phyloP scores from a whole-genome alignment of 2,113 vertebrate genomes.

The Albula goreensis region DNA sequence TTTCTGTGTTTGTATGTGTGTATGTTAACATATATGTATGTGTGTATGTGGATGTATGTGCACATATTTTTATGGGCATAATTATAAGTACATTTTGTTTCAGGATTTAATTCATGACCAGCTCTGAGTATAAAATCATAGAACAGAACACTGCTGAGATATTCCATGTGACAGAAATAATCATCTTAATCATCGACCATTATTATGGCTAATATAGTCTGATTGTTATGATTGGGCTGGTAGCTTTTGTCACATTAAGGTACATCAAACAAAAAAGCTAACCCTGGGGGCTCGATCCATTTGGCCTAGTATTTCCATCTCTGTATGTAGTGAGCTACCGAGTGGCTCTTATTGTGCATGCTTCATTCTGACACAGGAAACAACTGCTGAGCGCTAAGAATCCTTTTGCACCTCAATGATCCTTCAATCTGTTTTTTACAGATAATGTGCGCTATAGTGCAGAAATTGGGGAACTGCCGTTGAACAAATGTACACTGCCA shows the following conservation, averaged over 20 bases:
- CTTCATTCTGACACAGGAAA: background rate
- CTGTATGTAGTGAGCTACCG: background rate
- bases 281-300: background rate
- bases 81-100: constrained; percentile 27
- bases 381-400: background rate
- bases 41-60: background rate
- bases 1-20: constrained; percentile 20
- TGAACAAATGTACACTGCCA: background rate
- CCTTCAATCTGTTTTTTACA: constrained; percentile 19
- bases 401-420: constrained; percentile 1
- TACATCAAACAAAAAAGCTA: background rate
- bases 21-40: constrained; percentile 26
- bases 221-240: constrained; percentile 33
- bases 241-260: constrained; percentile 1
- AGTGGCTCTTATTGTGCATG: constrained; percentile 14
- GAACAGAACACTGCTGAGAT: constrained; percentile 11
- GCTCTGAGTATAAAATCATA: constrained; percentile 18
- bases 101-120: constrained; percentile 52
- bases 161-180: constrained; percentile 34
- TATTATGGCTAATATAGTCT: constrained; percentile 54
- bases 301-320: background rate
- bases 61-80: background rate
- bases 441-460: background rate
- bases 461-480: constrained; percentile 1
- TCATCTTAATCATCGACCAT: constrained; percentile 44